Evolutionary conservation across 2,797 vertebrate genomes (phyloP).

Genomic region (Aulostomus chinensis): DNA sequence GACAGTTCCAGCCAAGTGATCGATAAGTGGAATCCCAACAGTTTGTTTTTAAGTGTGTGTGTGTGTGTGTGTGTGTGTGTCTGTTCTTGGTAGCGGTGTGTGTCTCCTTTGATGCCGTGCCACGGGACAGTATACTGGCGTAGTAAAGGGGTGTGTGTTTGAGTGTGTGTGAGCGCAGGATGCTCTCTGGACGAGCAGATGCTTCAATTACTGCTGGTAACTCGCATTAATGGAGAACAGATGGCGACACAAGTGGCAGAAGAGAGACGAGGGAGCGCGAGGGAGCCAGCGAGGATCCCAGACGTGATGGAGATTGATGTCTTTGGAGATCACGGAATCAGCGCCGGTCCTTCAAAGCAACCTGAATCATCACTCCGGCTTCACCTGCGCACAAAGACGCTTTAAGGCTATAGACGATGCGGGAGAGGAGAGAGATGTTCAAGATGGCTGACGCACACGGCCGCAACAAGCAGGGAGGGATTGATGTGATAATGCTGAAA

Average conservation of each 20-base stretch:
- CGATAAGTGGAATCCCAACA: slow-evolving; percentile 14
- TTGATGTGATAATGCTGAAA: no score
- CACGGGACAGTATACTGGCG: no score
- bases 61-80: slow-evolving; percentile 2
- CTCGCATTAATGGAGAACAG: slow-evolving; percentile 74
- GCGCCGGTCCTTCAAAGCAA: no score
- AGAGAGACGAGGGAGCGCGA: slow-evolving; percentile 21
- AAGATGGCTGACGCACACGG: no score
- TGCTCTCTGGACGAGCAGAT: slow-evolving; percentile 52
- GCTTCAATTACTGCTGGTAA: slow-evolving; percentile 73
- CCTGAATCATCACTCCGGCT: no score
- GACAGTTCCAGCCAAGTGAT: slow-evolving; percentile 17
- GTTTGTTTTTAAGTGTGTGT: not conserved
- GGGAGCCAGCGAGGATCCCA: slow-evolving; percentile 26
- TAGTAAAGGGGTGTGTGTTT: slow-evolving; percentile 7
- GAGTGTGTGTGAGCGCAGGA: not conserved
- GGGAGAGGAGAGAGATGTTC: no score
- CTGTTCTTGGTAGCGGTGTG: slow-evolving; percentile 12
- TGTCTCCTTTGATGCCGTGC: no score
- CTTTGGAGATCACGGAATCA: no score
- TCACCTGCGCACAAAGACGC: no score
- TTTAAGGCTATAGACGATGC: no score
- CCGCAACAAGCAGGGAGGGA: no score
- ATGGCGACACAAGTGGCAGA: slow-evolving; percentile 60
- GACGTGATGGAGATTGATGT: slow-evolving; percentile 64